A percentile compares a stretch with the other conserved stretches of the same genome.
Conservation (phyloP, 2,888 invertebrate genomes). For the Temnothorax rugatulus region DNA sequence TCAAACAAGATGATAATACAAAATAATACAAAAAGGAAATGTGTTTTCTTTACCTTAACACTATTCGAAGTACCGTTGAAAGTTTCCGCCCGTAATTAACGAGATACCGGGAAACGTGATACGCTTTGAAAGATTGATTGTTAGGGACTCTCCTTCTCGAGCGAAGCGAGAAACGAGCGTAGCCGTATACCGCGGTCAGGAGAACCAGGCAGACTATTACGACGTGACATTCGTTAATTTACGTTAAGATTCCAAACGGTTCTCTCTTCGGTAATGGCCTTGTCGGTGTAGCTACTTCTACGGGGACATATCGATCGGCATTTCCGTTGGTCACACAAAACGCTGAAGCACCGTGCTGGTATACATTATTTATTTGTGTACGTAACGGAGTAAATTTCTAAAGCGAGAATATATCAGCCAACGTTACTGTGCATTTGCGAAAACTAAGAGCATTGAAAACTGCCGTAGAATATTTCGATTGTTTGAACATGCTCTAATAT, state of each 20-base stretch:
- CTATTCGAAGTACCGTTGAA: conserved; percentile 46
- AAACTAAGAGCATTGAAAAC: not conserved
- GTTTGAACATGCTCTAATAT: not conserved
- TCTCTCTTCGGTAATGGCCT: conserved; percentile 36
- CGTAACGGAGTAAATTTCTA: not conserved
- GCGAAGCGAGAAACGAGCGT: conserved; percentile 37
- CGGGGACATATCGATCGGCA: conserved; percentile 47
- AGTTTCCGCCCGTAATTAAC: conserved; percentile 56
- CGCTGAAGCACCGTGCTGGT: not conserved
- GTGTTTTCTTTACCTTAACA: conserved; percentile 14
- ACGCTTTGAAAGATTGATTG: conserved; percentile 54
- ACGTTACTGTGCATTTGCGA: not conserved
- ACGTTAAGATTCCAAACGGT: conserved; percentile 59
- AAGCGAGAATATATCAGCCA: not conserved
- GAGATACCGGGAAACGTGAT: conserved; percentile 45
- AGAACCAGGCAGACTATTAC: conserved; percentile 47
- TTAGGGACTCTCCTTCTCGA: conserved; percentile 19
- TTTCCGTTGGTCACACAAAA: not conserved
- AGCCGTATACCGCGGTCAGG: conserved; percentile 4
- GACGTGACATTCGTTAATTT: conserved; percentile 62
- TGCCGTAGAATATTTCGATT: not conserved
- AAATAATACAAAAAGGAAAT: not conserved
- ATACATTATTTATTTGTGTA: not conserved
- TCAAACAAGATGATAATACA: not conserved
- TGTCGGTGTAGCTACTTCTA: conserved; percentile 40